These are phyloP conservation scores for Hystrix brachyura DNA, from an alignment of 2,113 vertebrate genomes.

Conservation along the genomic window DNA sequence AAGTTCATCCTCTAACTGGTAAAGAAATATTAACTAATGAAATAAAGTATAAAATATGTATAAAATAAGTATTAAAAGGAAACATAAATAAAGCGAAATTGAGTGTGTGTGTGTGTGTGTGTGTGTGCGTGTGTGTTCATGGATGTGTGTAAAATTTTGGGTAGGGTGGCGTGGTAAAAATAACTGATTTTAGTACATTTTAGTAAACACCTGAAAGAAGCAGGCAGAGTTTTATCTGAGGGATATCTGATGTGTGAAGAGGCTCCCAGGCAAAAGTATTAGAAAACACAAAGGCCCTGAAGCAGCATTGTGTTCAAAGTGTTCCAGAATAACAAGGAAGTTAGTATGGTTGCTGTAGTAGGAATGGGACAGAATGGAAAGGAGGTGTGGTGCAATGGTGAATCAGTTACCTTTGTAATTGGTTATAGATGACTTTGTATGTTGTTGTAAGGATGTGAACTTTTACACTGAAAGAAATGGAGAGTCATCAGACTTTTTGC, in stretches of 20 bases:
- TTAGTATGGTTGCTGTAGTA: neutral
- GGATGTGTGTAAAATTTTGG: neutral
- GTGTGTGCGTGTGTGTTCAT: no score
- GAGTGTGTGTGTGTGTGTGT: neutral
- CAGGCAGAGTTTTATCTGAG: neutral
- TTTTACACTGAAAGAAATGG: neutral
- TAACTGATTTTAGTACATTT: neutral
- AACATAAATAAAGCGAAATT: slow-evolving; percentile 7
- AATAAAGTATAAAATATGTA: neutral
- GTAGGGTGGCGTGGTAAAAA: neutral
- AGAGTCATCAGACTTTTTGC: neutral
- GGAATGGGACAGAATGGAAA: neutral
- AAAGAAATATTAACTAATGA: slow-evolving; percentile 20
- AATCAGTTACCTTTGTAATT: neutral
- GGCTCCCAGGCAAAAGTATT: neutral
- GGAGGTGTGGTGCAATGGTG: neutral
- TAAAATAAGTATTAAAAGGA: neutral
- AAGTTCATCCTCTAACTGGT: neutral
- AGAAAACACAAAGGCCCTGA: neutral
- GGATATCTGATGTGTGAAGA: neutral
- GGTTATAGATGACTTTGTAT: neutral
- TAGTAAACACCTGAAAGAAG: neutral
- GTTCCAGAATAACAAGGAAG: neutral
- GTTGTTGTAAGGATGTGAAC: neutral
- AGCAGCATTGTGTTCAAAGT: neutral